phyloP scores from a whole-genome alignment of 2,888 invertebrate species.

The Eledone cirrhosa region DNA sequence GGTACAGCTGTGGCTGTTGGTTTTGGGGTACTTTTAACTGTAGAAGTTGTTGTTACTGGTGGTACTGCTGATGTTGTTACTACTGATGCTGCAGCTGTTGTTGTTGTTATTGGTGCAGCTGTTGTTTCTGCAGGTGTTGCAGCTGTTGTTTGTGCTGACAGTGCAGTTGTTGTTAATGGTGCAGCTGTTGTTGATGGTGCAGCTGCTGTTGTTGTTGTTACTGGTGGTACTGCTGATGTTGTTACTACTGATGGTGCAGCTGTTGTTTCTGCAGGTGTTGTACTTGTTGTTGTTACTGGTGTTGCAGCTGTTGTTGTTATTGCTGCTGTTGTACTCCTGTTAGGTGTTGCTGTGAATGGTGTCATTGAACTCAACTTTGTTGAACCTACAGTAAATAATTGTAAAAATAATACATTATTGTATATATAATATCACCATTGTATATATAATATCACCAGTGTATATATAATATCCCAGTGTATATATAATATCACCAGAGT shows the following conservation, averaged over 20 bases:
- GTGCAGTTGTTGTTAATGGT: neutral
- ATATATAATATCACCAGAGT: no score
- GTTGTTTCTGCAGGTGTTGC: neutral
- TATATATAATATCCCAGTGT: no score
- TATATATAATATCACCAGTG: no score
- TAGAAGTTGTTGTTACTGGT: neutral
- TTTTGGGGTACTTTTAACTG: neutral
- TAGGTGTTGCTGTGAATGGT: neutral
- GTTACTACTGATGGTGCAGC: neutral
- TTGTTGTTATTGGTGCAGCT: neutral
- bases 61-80: neutral
- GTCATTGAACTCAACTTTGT: neutral
- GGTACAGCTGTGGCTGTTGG: neutral
- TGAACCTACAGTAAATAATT: no score
- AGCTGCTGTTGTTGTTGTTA: neutral
- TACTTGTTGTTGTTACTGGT: neutral
- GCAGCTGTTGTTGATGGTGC: neutral
- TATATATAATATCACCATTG: no score
- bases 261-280: neutral
- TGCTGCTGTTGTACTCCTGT: neutral
- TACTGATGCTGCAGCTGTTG: neutral
- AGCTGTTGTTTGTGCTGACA: no score
- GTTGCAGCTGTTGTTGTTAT: neutral
- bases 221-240: neutral
- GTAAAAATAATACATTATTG: no score